Conservation (phyloP, 2,797 vertebrate genomes). For the Dermochelys coriacea region DNA sequence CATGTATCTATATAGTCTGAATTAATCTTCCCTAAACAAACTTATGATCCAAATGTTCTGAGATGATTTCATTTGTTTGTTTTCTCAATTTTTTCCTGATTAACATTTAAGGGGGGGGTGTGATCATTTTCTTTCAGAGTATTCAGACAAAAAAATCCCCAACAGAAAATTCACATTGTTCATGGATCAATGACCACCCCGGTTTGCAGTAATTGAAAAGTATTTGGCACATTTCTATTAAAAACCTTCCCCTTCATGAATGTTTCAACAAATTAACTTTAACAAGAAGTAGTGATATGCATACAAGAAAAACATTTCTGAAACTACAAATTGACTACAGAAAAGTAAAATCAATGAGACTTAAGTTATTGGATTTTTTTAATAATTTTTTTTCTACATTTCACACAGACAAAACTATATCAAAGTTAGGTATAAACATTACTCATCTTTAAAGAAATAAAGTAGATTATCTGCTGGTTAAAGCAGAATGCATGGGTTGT, state of each 20-base stretch:
- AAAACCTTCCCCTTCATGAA: constrained; percentile 46
- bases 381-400: background rate
- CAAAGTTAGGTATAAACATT: background rate
- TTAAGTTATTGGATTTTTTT: background rate
- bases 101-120: background rate
- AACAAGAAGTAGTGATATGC: constrained; percentile 49
- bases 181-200: constrained; percentile 35
- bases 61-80: background rate
- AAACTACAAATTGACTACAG: constrained; percentile 59
- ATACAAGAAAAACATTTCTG: constrained; percentile 63
- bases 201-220: constrained; percentile 58
- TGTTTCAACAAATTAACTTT: constrained; percentile 71
- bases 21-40: background rate
- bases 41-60: rapidly evolving
- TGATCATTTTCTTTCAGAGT: constrained; percentile 9
- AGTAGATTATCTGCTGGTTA: background rate
- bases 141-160: background rate
- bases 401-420: background rate
- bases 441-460: background rate
- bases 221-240: constrained; percentile 64
- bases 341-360: background rate
- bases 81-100: background rate
- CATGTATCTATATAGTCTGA: background rate
- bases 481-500: background rate
- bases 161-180: constrained; percentile 49